Evolutionary conservation across 2,797 vertebrate species (phyloP).

Genomic region (Sebastes wilsoni): DNA sequence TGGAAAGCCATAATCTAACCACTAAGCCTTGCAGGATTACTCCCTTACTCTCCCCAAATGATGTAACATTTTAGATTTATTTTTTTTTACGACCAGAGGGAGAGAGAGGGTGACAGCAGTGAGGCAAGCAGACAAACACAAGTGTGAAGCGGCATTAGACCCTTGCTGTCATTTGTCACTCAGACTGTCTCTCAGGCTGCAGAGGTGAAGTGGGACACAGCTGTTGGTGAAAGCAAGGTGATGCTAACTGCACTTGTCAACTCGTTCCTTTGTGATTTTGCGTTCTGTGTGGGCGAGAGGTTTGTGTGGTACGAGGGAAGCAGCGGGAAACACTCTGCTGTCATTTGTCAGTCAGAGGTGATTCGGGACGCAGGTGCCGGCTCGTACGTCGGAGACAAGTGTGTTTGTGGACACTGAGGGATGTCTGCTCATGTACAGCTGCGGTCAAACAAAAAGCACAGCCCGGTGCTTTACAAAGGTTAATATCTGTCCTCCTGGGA

Average conservation of each 20-base stretch:
- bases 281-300: slow-evolving; percentile 35
- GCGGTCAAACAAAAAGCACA: slow-evolving; percentile 26
- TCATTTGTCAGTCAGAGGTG: slow-evolving; percentile 67
- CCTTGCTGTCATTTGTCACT: slow-evolving; percentile 70
- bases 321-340: slow-evolving; percentile 40
- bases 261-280: slow-evolving; percentile 46
- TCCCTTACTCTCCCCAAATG: not conserved
- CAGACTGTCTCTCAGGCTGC: slow-evolving; percentile 36
- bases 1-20: slow-evolving; percentile 5
- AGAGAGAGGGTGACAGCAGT: not conserved
- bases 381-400: slow-evolving; percentile 14
- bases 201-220: slow-evolving; percentile 63
- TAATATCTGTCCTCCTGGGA: slow-evolving; percentile 44
- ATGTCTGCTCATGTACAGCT: slow-evolving; percentile 10
- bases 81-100: slow-evolving; percentile 5
- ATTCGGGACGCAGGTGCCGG: slow-evolving; percentile 31
- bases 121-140: slow-evolving; percentile 29
- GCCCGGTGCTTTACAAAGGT: slow-evolving; percentile 40
- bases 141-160: slow-evolving; percentile 38
- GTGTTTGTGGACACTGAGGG: slow-evolving; percentile 21
- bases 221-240: slow-evolving; percentile 59
- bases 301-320: slow-evolving; percentile 4
- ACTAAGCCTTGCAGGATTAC: slow-evolving; percentile 1
- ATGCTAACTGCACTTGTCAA: slow-evolving; percentile 68
- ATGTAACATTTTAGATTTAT: slow-evolving; percentile 14